Base-by-base conservation (phyloP, 2,888 invertebrate species). In the Heliconius ethilla region DNA sequence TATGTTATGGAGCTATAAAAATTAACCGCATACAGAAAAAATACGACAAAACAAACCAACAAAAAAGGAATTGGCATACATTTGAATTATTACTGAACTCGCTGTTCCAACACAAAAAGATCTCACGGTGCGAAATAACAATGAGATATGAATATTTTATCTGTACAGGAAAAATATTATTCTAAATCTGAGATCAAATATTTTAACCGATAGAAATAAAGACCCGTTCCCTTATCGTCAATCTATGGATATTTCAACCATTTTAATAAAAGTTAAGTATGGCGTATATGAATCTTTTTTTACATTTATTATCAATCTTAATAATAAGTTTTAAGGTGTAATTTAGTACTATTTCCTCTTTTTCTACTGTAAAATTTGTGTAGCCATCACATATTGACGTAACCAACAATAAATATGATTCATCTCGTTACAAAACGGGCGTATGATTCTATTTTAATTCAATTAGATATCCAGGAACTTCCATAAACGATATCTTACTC, bases 401-500 rank as follows among this genome's bases (percentile, higher is more conserved):
- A 90, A 90, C 87, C 87, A 88, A 87, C 87, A 88, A 87, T 85
- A 88, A 89, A 84, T 83, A 89, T 92, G 93, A 93, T 89, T 92
- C 93, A 92, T 92, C 90, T 88, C 85, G 83, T 87, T 89, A 89
- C 91, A 89, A 92, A 92, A 91, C 89, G 87, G 91, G 89, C 85
- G 88, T 86, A 87, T 88, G 88, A 90, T 90, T 90, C 88, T 90
- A 91, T 91, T 91, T 91, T 90, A 89, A 91, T 92, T 91, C 91
- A 91, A 92, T 92, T 91, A 90, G 87, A 87, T 89, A 88, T 86
- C 85, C 86, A 86, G 87, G 88, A 89, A 89, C 87, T 85, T 87
- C 88, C 90, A 89, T 89, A 89, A 89, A 83, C 81, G 89, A 83
- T 81, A 62, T 81, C 82, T 85, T 86, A 87, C 88, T 87, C 85